phyloP scores from a whole-genome alignment of 2,888 invertebrate species.

The Sarcophaga subvicina region DNA sequence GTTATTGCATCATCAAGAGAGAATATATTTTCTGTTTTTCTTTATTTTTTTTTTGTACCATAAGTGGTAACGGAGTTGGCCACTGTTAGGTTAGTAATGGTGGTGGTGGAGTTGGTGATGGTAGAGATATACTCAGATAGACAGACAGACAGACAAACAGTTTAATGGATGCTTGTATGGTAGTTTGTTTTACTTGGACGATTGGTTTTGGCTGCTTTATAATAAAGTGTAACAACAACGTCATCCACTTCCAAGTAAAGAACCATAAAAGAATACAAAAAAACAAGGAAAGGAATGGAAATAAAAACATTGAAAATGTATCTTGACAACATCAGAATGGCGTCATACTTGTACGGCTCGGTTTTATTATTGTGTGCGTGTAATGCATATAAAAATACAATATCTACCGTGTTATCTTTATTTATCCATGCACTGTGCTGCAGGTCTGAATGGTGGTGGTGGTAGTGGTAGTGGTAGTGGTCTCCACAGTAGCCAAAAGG shows the following conservation, averaged over 20 bases:
- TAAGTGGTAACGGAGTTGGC: constrained; percentile 34
- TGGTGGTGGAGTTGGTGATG: not conserved
- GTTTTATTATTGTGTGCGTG: not conserved
- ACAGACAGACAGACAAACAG: constrained; percentile 34
- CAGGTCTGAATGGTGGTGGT: too few relatives aligned
- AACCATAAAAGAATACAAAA: not conserved
- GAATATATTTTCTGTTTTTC: not conserved
- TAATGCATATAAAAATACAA: too few relatives aligned
- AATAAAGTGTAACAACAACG: constrained; percentile 48
- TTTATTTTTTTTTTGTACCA: constrained; percentile 8
- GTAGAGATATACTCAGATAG: constrained; percentile 7
- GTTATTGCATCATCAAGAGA: constrained; percentile 60
- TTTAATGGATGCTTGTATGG: constrained; percentile 24
- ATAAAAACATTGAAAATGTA: constrained; percentile 16
- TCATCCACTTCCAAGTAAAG: not conserved
- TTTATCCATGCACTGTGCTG: constrained; percentile 43
- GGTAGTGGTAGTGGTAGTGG: too few relatives aligned
- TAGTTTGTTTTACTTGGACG: constrained; percentile 4
- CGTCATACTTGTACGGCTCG: constrained; percentile 32
- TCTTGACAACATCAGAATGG: constrained; percentile 53
- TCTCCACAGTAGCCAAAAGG: constrained; percentile 65
- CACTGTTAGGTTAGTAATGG: not conserved
- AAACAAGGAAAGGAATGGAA: constrained; percentile 8
- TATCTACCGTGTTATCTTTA: too few relatives aligned
- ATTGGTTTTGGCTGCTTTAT: constrained; percentile 5